Percentiles rank a stretch among this genome's conserved stretches.
phyloP scores from a whole-genome alignment of 2,888 invertebrate genomes.

The Phasia obesa region DNA sequence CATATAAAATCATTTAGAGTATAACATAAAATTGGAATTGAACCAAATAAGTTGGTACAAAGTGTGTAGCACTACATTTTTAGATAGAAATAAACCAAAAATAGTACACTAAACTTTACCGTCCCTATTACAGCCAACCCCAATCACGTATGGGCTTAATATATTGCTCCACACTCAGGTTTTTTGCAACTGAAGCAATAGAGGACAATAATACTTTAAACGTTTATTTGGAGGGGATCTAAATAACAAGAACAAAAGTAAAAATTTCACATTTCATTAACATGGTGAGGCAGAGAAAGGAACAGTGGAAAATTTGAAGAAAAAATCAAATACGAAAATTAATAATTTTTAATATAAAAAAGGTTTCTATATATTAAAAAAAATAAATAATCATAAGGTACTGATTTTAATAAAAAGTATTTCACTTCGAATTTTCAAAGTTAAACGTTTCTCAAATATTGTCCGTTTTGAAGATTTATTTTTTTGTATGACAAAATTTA shows the following conservation, averaged over 20 bases:
- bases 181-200: constrained; percentile 41
- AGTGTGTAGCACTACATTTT: too few relatives aligned
- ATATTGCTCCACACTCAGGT: constrained; percentile 47
- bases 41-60: too few relatives aligned
- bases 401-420: too few relatives aligned
- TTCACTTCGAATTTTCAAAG: too few relatives aligned
- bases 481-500: too few relatives aligned
- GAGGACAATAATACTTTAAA: constrained; percentile 17
- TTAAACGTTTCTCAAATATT: too few relatives aligned
- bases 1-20: too few relatives aligned
- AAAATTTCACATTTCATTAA: constrained; percentile 58
- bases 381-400: too few relatives aligned
- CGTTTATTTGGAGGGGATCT: constrained; percentile 38
- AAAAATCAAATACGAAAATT: neutral
- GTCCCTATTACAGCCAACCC: constrained; percentile 67
- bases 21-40: too few relatives aligned
- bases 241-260: constrained; percentile 30
- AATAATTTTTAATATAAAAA: neutral
- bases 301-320: constrained; percentile 15
- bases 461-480: too few relatives aligned
- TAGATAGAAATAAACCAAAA: too few relatives aligned
- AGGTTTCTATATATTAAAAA: neutral
- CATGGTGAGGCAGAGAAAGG: neutral
- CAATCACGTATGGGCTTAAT: constrained; percentile 66
- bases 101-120: too few relatives aligned